Conservation (phyloP, 2,888 invertebrate genomes). For the Steinernema hermaphroditum region DNA sequence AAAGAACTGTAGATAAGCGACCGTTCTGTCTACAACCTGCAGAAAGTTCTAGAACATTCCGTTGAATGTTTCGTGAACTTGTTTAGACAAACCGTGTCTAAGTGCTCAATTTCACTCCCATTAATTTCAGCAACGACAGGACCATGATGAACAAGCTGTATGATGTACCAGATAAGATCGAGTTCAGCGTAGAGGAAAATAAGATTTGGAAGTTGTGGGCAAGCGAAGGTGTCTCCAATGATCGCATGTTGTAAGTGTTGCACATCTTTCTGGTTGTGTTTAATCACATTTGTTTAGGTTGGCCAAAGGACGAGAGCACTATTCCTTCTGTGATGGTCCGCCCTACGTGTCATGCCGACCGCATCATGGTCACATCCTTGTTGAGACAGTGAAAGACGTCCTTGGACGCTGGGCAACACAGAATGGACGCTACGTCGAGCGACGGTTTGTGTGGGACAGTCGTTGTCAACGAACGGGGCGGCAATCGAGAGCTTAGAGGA, state of each 20-base stretch:
- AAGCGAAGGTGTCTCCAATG: constrained; percentile 83
- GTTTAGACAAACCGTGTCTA: too few species aligned
- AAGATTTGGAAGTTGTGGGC: constrained; percentile 83
- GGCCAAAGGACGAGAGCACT: constrained; percentile 86
- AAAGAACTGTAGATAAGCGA: too few species aligned
- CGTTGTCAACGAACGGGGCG: constrained; percentile 77
- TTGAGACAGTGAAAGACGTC: constrained; percentile 97
- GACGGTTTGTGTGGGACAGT: constrained; percentile 98
- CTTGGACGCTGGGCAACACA: constrained; percentile 95
- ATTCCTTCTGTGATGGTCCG: constrained; percentile 96
- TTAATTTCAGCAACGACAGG: too few species aligned
- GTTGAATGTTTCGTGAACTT: too few species aligned
- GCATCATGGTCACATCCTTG: constrained; percentile 96
- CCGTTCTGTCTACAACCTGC: too few species aligned
- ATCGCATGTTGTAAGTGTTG: constrained; percentile 72
- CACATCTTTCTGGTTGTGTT: constrained; percentile 7
- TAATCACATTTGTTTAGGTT: too few species aligned
- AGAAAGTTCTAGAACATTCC: too few species aligned
- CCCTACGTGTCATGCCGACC: constrained; percentile 98
- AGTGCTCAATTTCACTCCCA: too few species aligned
- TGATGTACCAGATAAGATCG: constrained; percentile 80
- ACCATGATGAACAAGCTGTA: constrained; percentile 52
- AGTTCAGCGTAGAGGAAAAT: constrained; percentile 87
- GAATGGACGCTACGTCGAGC: constrained; percentile 79
- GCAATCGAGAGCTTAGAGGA: constrained; percentile 82